These are phyloP conservation scores for Agrotis clavis DNA, from an alignment of 2,888 invertebrate genomes.

Conservation along the genomic window DNA sequence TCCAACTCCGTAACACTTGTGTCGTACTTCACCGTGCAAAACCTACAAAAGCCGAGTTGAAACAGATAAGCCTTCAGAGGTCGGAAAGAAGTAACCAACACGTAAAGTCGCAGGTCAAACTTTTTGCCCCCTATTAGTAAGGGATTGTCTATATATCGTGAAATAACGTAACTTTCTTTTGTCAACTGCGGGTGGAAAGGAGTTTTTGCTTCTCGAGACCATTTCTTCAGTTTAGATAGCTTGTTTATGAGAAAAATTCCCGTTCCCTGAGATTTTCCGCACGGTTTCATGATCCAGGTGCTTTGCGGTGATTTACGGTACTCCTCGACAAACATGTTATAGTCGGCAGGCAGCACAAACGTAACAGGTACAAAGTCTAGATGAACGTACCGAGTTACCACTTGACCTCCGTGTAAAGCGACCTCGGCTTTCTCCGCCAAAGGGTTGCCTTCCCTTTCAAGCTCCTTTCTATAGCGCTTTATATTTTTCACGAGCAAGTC, in stretches of 20 bases:
- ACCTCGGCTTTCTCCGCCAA: slow-evolving; percentile 94
- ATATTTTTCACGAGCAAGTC: slow-evolving; percentile 99
- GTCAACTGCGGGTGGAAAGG: slow-evolving; percentile 95
- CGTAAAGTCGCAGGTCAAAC: slow-evolving; percentile 98
- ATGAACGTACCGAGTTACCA: slow-evolving; percentile 94
- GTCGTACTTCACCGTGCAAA: slow-evolving; percentile 98
- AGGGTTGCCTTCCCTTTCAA: slow-evolving; percentile 97
- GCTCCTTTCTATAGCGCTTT: slow-evolving; percentile 97
- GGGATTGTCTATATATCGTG: slow-evolving; percentile 99
- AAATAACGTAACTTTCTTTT: slow-evolving; percentile 98
- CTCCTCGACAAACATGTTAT: slow-evolving; percentile 99
- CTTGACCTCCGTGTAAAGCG: slow-evolving; percentile 91
- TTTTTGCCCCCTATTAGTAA: slow-evolving; percentile 98
- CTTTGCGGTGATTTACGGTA: slow-evolving; percentile 98
- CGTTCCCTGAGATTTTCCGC: slow-evolving; percentile 98
- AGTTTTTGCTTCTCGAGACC: slow-evolving; percentile 96
- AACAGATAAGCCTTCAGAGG: slow-evolving; percentile 98
- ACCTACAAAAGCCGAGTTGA: slow-evolving; percentile 98
- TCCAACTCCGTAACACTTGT: slow-evolving; percentile 96
- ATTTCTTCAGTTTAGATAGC: slow-evolving; percentile 97
- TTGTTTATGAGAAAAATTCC: slow-evolving; percentile 99
- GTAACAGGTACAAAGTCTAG: slow-evolving; percentile 98
- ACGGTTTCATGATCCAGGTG: slow-evolving; percentile 99
- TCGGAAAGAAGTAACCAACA: slow-evolving; percentile 97
- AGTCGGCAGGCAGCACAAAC: slow-evolving; percentile 98